Conservation (phyloP, 2,113 vertebrate species). For the Coturnix japonica region DNA sequence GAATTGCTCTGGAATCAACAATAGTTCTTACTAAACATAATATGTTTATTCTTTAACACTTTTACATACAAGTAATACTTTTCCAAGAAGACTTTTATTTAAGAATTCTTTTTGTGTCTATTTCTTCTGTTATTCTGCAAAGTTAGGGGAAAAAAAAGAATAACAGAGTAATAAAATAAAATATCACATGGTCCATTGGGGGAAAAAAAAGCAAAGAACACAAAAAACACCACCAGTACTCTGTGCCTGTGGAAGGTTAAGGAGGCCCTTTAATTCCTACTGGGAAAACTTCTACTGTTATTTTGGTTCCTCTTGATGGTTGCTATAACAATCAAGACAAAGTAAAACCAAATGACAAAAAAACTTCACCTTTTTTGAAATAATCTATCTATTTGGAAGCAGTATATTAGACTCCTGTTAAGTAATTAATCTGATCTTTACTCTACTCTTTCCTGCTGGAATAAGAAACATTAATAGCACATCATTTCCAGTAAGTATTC, state of each 20-base stretch:
- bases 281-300: not conserved
- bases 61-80: not conserved
- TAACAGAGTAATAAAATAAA: slow-evolving; percentile 1
- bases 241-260: not conserved
- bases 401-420: not conserved
- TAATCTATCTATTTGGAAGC: not conserved
- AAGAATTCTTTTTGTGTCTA: not conserved
- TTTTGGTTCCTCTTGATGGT: not conserved
- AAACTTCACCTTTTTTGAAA: not conserved
- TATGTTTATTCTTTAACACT: not conserved
- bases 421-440: not conserved
- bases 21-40: not conserved
- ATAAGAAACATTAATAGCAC: not conserved
- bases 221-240: not conserved
- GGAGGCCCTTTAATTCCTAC: not conserved
- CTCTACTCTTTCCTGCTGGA: not conserved
- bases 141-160: not conserved
- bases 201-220: not conserved
- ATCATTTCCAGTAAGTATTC: not conserved
- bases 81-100: not conserved
- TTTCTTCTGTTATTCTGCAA: not conserved
- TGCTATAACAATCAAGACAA: slow-evolving; percentile 21
- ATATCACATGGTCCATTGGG: not conserved
- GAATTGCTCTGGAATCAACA: not conserved
- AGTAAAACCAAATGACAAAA: not conserved